Evolutionary conservation across 2,797 vertebrate species (phyloP).

Genomic region (Erpetoichthys calabaricus): DNA sequence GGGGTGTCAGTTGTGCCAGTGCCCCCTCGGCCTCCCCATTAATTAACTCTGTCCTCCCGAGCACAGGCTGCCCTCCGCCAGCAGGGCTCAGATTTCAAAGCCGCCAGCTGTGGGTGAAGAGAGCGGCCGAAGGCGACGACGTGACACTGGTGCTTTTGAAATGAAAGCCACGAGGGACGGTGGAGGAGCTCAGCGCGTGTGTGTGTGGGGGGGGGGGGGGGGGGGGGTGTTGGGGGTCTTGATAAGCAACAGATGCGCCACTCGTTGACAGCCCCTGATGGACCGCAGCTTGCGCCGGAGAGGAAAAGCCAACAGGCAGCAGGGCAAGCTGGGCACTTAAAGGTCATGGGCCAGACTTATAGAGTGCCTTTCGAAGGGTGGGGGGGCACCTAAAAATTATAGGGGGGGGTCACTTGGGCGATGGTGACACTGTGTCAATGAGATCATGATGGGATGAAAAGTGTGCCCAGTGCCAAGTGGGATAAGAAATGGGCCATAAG

Average conservation of each 20-base stretch:
- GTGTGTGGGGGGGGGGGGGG: slow-evolving; percentile 11
- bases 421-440: no score
- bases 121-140: slow-evolving; percentile 36
- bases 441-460: no score
- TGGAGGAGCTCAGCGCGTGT: slow-evolving; percentile 42
- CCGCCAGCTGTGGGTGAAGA: slow-evolving; percentile 59
- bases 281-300: slow-evolving; percentile 41
- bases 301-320: no score
- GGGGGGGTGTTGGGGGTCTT: slow-evolving; percentile 47
- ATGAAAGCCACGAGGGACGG: slow-evolving; percentile 52
- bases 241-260: slow-evolving; percentile 71
- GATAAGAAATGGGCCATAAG: no score
- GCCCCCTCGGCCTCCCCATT: slow-evolving; percentile 28
- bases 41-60: slow-evolving; percentile 43
- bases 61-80: slow-evolving; percentile 38
- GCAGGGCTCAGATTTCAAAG: slow-evolving; percentile 75
- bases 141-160: slow-evolving; percentile 58
- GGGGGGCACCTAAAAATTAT: no score
- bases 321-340: no score
- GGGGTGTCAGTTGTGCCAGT: slow-evolving; percentile 11
- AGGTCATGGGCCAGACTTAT: no score
- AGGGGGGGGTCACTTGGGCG: no score
- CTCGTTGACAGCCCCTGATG: slow-evolving; percentile 59
- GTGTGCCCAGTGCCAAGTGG: no score
- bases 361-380: no score